Percentiles rank a stretch among this genome's conserved stretches.
Evolutionary conservation across 2,888 invertebrate species (phyloP).

Genomic region (Kryphioiulus occultus): DNA sequence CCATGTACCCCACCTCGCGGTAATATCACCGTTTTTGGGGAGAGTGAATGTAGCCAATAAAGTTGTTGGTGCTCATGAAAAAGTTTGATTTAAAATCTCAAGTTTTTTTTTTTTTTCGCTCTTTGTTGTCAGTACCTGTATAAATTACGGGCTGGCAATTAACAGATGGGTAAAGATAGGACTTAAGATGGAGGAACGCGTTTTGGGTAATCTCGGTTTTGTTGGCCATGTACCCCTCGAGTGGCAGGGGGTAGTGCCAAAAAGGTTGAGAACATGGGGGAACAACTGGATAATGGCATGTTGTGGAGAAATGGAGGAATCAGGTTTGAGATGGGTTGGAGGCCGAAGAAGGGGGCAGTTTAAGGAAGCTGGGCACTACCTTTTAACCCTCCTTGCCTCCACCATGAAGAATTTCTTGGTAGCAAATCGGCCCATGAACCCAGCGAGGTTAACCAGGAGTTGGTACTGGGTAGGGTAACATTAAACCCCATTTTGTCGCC

Average conservation of each 20-base stretch:
- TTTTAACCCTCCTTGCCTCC: background rate
- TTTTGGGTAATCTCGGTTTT: background rate
- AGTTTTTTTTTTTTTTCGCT: too few relatives aligned
- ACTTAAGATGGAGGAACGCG: background rate
- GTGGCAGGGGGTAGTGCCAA: background rate
- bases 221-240: background rate
- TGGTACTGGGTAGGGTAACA: too few relatives aligned
- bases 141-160: too few relatives aligned
- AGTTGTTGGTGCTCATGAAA: background rate
- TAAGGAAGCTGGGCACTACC: background rate
- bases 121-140: background rate
- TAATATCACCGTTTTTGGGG: background rate
- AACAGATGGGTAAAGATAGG: background rate
- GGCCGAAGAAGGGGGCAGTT: background rate
- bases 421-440: too few relatives aligned
- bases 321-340: background rate
- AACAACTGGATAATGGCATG: background rate
- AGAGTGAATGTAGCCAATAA: background rate
- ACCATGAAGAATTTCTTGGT: too few relatives aligned
- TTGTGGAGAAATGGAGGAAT: background rate
- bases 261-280: slow-evolving; percentile 14
- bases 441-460: too few relatives aligned
- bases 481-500: too few relatives aligned
- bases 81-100: background rate
- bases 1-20: background rate